These are phyloP conservation scores for Eupithecia insigniata DNA, from an alignment of 2,888 invertebrate genomes.

Conservation along the genomic window DNA sequence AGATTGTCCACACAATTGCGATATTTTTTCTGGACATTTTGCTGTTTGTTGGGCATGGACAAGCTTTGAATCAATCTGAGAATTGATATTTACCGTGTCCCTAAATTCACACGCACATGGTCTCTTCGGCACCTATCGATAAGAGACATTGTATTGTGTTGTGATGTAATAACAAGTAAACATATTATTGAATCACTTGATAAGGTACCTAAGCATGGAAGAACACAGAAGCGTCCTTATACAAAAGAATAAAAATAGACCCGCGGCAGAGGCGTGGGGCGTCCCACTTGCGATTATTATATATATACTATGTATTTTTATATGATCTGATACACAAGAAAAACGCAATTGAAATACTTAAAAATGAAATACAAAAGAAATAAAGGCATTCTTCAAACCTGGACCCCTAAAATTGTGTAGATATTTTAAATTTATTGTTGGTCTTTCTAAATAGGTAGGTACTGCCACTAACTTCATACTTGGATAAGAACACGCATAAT, in stretches of 20 bases:
- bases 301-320: neutral
- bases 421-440: too few species aligned
- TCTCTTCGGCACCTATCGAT: neutral
- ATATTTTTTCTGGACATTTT: neutral
- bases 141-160: neutral
- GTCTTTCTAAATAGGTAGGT: neutral
- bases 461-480: neutral
- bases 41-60: neutral
- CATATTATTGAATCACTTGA: neutral
- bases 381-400: neutral
- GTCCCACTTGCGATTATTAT: neutral
- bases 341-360: neutral
- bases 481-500: constrained; percentile 63
- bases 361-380: neutral
- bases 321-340: neutral
- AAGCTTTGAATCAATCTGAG: neutral
- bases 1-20: neutral
- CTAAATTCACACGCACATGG: neutral
- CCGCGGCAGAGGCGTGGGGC: neutral
- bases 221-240: neutral
- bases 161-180: neutral
- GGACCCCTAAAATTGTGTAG: neutral
- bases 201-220: neutral
- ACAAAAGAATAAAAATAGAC: constrained; percentile 61
- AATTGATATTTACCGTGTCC: neutral